phyloP scores from a whole-genome alignment of 2,797 vertebrate genomes.

The Gila robusta region DNA sequence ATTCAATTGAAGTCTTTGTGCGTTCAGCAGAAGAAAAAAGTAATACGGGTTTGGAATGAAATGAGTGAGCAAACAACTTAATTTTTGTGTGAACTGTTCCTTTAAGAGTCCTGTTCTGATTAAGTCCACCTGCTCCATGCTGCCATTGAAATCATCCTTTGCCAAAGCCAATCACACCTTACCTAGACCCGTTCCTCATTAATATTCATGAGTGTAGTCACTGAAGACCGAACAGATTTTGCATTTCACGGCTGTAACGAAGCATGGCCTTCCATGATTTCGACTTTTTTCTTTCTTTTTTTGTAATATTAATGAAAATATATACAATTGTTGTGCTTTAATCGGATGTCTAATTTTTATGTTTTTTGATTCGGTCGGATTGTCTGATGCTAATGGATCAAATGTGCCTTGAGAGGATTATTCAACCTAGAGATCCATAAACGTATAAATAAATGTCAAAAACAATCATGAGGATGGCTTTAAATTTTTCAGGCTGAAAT shows the following conservation, averaged over 20 bases:
- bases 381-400: conserved; percentile 32
- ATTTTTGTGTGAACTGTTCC: background rate
- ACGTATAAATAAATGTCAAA: conserved; percentile 47
- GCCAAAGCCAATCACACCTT: conserved; percentile 56
- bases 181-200: conserved; percentile 26
- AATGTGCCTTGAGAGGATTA: conserved; percentile 53
- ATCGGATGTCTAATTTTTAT: background rate
- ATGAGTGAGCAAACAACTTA: background rate
- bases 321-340: conserved; percentile 22
- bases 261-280: background rate
- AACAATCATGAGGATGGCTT: conserved; percentile 14
- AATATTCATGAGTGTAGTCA: conserved; percentile 33
- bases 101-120: conserved; percentile 6
- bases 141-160: conserved; percentile 18
- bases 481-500: background rate
- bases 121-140: background rate
- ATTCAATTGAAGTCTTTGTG: background rate
- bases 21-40: background rate
- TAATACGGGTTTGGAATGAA: background rate
- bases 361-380: conserved; percentile 13
- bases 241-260: conserved; percentile 8
- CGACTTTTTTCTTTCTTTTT: background rate
- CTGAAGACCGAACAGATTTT: background rate
- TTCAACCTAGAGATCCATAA: conserved; percentile 46
- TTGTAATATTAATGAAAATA: background rate